Evolutionary conservation across 2,888 invertebrate genomes (phyloP).

Genomic region (Agriotes lineatus): DNA sequence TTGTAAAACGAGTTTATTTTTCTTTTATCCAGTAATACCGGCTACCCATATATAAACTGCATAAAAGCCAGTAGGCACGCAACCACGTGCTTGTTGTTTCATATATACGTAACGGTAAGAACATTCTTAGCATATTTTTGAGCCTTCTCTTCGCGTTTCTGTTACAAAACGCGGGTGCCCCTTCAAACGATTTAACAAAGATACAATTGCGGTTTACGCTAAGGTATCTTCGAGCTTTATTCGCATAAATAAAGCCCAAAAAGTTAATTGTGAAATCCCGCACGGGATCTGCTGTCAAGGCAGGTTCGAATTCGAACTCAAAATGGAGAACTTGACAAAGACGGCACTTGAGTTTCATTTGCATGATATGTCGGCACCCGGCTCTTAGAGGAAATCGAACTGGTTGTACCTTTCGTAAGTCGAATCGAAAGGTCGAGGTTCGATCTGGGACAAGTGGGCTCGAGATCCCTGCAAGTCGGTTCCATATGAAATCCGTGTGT

Average conservation of each 20-base stretch:
- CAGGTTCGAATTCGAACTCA: no score
- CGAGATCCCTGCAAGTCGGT: background rate
- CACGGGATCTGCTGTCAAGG: no score
- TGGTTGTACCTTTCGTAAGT: constrained; percentile 33
- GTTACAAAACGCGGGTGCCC: no score
- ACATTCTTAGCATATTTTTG: background rate
- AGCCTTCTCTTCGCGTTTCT: background rate
- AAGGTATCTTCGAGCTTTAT: no score
- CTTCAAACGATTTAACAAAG: background rate
- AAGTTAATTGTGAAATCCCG: no score
- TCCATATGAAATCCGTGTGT: background rate
- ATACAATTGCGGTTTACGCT: background rate
- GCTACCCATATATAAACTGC: background rate
- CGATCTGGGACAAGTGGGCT: constrained; percentile 24
- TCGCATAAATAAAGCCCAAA: no score
- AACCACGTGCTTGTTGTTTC: constrained; percentile 7
- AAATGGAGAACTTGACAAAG: constrained; percentile 17
- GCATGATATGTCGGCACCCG: constrained; percentile 23
- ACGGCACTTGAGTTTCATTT: constrained; percentile 28
- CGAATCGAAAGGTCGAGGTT: constrained; percentile 28
- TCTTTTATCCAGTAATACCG: constrained; percentile 2
- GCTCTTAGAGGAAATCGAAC: constrained; percentile 33
- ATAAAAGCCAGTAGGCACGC: background rate
- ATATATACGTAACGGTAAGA: background rate
- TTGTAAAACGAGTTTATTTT: constrained; percentile 6